Conservation (phyloP, 2,888 invertebrate species). For the Nymphalis urticae region DNA sequence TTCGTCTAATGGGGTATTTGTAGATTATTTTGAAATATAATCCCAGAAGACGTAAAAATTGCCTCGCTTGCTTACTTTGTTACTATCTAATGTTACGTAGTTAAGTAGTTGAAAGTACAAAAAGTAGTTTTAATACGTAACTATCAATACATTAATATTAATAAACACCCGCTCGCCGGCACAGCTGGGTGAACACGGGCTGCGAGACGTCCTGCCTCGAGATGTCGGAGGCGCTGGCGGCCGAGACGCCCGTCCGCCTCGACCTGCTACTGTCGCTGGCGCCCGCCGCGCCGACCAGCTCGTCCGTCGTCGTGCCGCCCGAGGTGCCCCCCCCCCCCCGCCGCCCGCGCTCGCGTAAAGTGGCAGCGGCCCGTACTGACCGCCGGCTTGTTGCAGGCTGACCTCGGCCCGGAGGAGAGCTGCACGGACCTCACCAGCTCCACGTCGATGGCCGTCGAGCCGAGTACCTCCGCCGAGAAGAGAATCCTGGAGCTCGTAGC, state of each 20-base stretch:
- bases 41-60: too few species aligned
- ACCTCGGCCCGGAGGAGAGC: constrained; percentile 71
- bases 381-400: constrained; percentile 46
- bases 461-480: constrained; percentile 86
- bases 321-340: constrained; percentile 49
- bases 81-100: too few species aligned
- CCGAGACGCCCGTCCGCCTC: constrained; percentile 93
- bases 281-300: constrained; percentile 88
- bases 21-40: too few species aligned
- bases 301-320: constrained; percentile 86
- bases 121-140: too few species aligned
- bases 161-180: constrained; percentile 1
- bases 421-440: constrained; percentile 80
- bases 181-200: constrained; percentile 93
- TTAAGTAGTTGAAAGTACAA: too few species aligned
- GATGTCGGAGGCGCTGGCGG: constrained; percentile 92
- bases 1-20: too few species aligned
- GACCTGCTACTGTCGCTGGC: constrained; percentile 93
- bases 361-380: background rate
- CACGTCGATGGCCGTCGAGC: constrained; percentile 89
- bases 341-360: background rate
- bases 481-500: constrained; percentile 87
- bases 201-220: constrained; percentile 91
- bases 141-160: background rate
- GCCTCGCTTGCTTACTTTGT: too few species aligned